Evolutionary conservation across 2,888 invertebrate genomes (phyloP), one percentile per base, ranked within the genome.

Genomic region (Azorinus chamasolen): DNA sequence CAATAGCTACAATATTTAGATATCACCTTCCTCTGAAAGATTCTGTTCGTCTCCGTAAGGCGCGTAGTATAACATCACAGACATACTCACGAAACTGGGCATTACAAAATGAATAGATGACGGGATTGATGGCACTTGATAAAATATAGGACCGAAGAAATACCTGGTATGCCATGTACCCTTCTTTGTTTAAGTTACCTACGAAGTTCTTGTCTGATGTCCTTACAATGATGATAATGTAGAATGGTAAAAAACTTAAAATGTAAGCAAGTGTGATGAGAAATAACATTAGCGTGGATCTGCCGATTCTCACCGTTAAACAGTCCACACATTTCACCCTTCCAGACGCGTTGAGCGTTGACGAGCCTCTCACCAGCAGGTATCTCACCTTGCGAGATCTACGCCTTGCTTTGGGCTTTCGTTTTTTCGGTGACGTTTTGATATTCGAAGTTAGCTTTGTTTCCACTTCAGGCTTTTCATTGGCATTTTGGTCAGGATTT

Each of bases 51-150:
- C 32, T 32, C 10, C 32, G 4, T 6, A 32, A 32, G 4, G 32
- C 10, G 10, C 32, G 32, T 6, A 51, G 24, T 46, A 79, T 69
- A 12, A 72, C 39, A 24, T 79, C 79, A 20, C 48, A 55, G 45
- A 66, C 75, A 39, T 58, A 62, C 25, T 70, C 73, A 12, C 85
- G 55, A 62, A 89, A 89, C 50, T 87, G 85, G 3, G 65, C 64
- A 54, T 87, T 88, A 50, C 87, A 84, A 39, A 87, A 82, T 1
- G 88, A 87, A 53, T 89, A 89, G 1, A 88, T 83, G 22, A 89
- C 68, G 0, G 89, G 89, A 61, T 89, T 89, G 12, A 85, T 83
- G 12, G 88, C 89, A 80, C 87, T 86, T 51, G 87, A 87, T 12
- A 88, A 51, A 22, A 88, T 61, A 43, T 88, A 88, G 0, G 89